Evolutionary conservation across 2,888 invertebrate species (phyloP).

Genomic region (Sminthurinus aureus): DNA sequence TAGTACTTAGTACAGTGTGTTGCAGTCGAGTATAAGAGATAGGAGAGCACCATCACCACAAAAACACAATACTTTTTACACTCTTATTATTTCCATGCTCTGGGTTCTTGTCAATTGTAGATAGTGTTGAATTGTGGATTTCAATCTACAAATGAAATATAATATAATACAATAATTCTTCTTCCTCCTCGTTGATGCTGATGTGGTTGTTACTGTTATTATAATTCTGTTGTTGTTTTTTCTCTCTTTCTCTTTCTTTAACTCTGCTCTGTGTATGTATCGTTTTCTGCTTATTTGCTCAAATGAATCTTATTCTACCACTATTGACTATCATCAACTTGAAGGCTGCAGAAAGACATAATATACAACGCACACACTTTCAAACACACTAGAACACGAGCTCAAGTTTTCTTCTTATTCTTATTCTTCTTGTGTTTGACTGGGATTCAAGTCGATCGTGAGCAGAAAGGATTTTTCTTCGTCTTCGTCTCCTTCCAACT

Average conservation of each 20-base stretch:
- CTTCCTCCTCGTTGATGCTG: background rate
- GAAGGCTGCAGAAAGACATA: background rate
- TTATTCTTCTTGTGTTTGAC: background rate
- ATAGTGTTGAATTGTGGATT: background rate
- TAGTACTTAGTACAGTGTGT: no score
- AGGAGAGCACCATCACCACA: constrained; percentile 1
- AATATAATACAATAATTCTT: constrained; percentile 11
- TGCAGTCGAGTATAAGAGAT: no score
- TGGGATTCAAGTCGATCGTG: background rate
- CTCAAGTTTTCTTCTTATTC: background rate
- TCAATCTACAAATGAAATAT: background rate
- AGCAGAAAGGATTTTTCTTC: background rate
- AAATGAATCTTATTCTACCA: background rate
- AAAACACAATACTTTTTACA: background rate
- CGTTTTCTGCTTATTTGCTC: background rate
- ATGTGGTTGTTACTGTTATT: background rate
- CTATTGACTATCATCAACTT: background rate
- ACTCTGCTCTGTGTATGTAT: background rate
- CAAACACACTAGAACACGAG: background rate
- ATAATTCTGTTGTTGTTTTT: background rate
- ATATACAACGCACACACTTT: background rate
- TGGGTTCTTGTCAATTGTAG: background rate
- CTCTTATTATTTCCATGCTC: constrained; percentile 2
- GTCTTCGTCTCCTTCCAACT: background rate
- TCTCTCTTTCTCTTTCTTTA: background rate